Percentiles rank a stretch among this genome's conserved stretches.
Evolutionary conservation across 2,113 vertebrate species (phyloP).

Genomic region (Festucalex cinctus): DNA sequence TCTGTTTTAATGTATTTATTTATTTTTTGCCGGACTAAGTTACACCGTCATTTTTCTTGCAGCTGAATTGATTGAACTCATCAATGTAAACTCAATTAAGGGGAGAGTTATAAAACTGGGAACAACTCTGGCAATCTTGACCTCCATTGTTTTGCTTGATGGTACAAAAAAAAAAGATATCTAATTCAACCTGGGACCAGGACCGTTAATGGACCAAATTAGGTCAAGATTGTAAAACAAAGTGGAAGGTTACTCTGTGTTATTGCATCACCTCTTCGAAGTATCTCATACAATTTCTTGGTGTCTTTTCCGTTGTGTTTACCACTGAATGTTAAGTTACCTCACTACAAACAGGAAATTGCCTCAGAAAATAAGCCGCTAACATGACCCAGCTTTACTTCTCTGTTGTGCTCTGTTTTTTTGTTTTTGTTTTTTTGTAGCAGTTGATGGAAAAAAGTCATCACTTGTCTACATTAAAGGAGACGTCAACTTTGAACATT

Average conservation of each 20-base stretch:
- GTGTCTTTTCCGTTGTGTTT: neutral
- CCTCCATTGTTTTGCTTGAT: neutral
- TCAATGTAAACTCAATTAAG: neutral
- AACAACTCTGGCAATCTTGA: conserved; percentile 4
- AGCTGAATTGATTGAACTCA: neutral
- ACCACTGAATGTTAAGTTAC: conserved; percentile 3
- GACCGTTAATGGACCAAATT: neutral
- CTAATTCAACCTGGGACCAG: neutral
- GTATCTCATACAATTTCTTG: neutral
- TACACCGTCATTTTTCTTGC: neutral
- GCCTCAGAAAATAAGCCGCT: neutral
- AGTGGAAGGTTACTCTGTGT: neutral
- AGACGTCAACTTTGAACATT: neutral
- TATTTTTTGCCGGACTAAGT: conserved; percentile 14
- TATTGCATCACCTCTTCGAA: neutral
- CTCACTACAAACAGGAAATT: conserved; percentile 3
- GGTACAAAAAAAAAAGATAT: neutral
- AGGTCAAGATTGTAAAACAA: neutral
- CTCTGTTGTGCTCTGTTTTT: neutral
- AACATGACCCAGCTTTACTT: neutral
- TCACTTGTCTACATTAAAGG: neutral
- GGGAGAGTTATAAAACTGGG: conserved; percentile 7
- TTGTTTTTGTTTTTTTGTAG: neutral
- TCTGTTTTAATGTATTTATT: conserved; percentile 1
- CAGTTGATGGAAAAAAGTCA: neutral